Base-by-base conservation (phyloP, 2,113 vertebrate species). In the Ptychochromis oligacanthus region DNA sequence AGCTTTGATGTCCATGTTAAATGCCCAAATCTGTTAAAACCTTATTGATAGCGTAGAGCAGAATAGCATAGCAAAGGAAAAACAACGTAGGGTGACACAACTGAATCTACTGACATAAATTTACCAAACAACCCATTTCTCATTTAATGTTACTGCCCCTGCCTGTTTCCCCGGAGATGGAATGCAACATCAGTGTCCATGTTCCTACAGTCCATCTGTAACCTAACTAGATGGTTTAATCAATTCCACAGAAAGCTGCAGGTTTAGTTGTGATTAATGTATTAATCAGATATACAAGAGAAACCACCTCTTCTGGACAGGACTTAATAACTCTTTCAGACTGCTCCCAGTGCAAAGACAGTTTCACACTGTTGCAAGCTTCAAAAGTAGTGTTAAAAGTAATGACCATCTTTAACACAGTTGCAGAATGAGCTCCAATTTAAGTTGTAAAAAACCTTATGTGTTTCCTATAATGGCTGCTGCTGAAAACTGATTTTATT, bases 251-350 rank as follows among this genome's bases (percentile, higher is more conserved):
- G 22, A 62, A 58, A 60, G 86, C 74, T 80, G 82, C 80, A 82
- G 83, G 79, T 87, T 88, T 81, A 40, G 85, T 13, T 22, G 85
- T 93, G 93, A 93, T 94, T 85, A 83, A 94, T 92, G 87, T 84
- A 85, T 93, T 92, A 91, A 93, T 94, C 91, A 94, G 89, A 83
- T 72, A 79, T 72, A 61, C 24, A 61, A 81, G 52, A 65, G 75
- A 77, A 87, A 89, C 80, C 80, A 80, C 20, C 52, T 22, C 49
- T 77, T 75, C 82, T 81, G 64, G 77, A 83, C 79, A 34, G n/a
- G 61, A 7, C 17, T 28, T 65, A 84, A 79, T 88, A 89, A 87
- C 72, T 90, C 79, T 88, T 14, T 10, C 57, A 20, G 75, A 52
- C 22, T 58, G 31, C 49, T 67, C 80, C 18, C n/a, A 76, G 49